Percentiles rank a stretch among this genome's conserved stretches.
These are phyloP conservation scores for Pionites leucogaster DNA, from an alignment of 2,113 vertebrate species.

Conservation along the genomic window DNA sequence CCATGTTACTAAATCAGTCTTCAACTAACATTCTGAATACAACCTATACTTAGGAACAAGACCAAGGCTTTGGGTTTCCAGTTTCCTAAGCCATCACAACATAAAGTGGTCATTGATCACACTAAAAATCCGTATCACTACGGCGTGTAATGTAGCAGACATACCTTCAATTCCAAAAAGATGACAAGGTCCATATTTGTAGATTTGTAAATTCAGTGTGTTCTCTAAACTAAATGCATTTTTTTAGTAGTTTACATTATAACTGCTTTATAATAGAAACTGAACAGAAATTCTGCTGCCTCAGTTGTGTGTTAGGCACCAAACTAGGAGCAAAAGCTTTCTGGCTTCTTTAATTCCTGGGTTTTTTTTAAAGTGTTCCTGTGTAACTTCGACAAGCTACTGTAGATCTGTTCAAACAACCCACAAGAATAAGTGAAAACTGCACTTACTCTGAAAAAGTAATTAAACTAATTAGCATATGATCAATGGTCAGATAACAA, in stretches of 20 bases:
- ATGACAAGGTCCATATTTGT: neutral
- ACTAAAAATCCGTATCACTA: neutral
- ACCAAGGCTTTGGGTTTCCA: neutral
- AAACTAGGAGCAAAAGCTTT: neutral
- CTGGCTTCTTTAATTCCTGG: neutral
- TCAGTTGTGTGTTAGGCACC: neutral
- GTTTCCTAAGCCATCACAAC: neutral
- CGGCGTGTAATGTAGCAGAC: neutral
- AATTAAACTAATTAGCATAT: neutral
- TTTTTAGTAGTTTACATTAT: neutral
- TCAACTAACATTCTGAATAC: neutral
- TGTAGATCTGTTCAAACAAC: neutral
- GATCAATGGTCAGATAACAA: neutral
- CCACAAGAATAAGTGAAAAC: rapidly evolving
- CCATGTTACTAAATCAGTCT: neutral
- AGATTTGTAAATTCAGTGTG: neutral
- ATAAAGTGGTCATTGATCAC: neutral
- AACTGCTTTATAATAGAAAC: neutral
- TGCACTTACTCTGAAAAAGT: neutral
- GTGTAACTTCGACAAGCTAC: rapidly evolving
- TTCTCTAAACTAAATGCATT: neutral
- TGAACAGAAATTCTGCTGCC: neutral
- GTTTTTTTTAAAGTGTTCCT: neutral
- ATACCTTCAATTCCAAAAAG: neutral
- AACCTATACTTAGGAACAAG: neutral